Base-by-base conservation (phyloP, 2,888 invertebrate genomes). In the Dicyrtoma fusca region DNA sequence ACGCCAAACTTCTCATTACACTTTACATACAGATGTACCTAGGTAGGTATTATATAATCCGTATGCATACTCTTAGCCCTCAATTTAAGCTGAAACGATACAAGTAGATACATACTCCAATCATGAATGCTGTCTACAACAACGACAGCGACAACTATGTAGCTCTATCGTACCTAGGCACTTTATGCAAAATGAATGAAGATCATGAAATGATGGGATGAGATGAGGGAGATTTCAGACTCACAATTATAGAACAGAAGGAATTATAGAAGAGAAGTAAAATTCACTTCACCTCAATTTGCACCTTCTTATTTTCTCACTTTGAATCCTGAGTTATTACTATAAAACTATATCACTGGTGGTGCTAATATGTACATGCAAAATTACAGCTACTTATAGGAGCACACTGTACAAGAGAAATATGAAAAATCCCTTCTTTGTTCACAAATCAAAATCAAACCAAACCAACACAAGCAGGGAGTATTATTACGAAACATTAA, bases 271-370 rank as follows among this genome's bases (percentile, higher is more conserved):
- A 34, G 34, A 34, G 34, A 26, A 65, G 65, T 17, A 42, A 53
- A 66, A 53, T 66, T 65, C 45, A 47, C 17, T 64, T 34, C 66
- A 66, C 34, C 66, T 66, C 66, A 66, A 66, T 66, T 65, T 66
- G 26, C 53, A 51, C 34, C 66, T 49, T 64, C 49, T 64, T 25
- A 19, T 64, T 49, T 64, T 49, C 51, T 51, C 17, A 34, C 34
- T 34, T 34, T 34, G 34, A 34, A 34, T 34, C 34, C 34, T 34
- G 34, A 34, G 8, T 34, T 34, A 34, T 34, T 34, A 8, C 34
- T 34, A 34, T 34, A 34, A 34, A 34, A 34, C 8, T 34, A 34
- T 34, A n/a, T n/a, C n/a, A 34, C 34, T 34, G 34, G 3, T n/a
- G n/a, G n/a, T 34, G 8, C 34, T 3, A 8, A 34, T 34, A 3